These are phyloP conservation scores for Carlito syrichta DNA, from an alignment of 2,113 vertebrate species.

Conservation along the genomic window DNA sequence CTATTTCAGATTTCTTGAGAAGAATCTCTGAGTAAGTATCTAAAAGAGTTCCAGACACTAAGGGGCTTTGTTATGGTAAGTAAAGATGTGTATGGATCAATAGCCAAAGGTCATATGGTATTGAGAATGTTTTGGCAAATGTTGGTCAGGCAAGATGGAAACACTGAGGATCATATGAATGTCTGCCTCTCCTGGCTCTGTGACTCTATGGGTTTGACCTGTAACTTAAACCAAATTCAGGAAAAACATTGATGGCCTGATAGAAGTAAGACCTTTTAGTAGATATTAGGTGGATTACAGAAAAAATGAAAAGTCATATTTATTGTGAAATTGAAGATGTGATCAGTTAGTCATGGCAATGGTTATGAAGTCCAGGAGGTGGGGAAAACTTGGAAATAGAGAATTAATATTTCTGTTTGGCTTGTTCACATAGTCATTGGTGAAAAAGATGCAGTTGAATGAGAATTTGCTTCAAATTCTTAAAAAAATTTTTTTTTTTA, in stretches of 20 bases:
- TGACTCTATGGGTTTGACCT: background rate
- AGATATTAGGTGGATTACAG: background rate
- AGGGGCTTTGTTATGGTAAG: background rate
- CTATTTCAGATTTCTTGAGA: background rate
- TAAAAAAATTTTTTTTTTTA: too few species aligned
- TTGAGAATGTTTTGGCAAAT: background rate
- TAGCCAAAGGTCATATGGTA: background rate
- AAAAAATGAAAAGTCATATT: background rate
- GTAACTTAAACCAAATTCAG: background rate
- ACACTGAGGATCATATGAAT: background rate
- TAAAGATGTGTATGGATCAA: background rate
- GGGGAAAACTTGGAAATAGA: background rate
- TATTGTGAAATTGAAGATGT: background rate
- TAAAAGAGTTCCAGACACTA: background rate
- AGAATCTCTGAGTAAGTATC: background rate
- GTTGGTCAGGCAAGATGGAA: background rate
- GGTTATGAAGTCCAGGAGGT: background rate
- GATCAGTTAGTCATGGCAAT: background rate
- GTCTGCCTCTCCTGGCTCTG: accelerated
- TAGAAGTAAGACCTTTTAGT: background rate
- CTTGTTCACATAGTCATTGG: background rate
- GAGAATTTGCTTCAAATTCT: background rate
- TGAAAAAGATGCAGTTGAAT: background rate
- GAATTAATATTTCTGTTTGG: background rate
- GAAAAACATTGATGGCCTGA: background rate